phyloP scores from a whole-genome alignment of 2,113 vertebrate genomes.

The Raja brachyura region DNA sequence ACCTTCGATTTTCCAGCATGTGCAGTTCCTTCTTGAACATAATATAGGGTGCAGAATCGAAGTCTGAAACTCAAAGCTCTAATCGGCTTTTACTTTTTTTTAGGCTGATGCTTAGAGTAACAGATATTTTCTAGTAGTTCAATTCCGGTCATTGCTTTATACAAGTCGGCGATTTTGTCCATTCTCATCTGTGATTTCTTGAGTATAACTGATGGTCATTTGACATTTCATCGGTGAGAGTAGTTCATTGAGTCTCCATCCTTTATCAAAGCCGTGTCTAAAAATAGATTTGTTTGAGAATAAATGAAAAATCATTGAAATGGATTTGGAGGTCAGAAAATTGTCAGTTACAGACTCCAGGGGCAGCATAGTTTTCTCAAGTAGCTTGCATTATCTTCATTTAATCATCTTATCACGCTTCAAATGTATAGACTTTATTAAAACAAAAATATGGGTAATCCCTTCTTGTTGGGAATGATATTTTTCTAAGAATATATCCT shows the following conservation, averaged over 20 bases:
- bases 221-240: not conserved
- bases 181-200: not conserved
- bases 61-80: not conserved
- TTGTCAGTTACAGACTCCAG: not conserved
- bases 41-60: not conserved
- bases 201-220: not conserved
- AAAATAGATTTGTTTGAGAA: not conserved
- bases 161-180: not conserved
- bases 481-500: not conserved
- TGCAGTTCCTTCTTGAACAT: too few relatives aligned
- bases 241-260: not conserved
- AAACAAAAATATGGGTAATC: not conserved
- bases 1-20: too few relatives aligned
- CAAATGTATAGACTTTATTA: not conserved
- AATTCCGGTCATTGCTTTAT: not conserved
- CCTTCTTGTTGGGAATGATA: not conserved
- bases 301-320: not conserved
- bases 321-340: not conserved
- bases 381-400: not conserved
- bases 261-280: not conserved
- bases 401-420: not conserved
- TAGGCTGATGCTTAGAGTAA: not conserved
- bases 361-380: not conserved
- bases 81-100: not conserved
- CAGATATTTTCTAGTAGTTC: not conserved